Percentiles rank a stretch among this genome's conserved stretches.
Conservation (phyloP, 1,140 invertebrate genomes). For the Theocolax elegans region DNA sequence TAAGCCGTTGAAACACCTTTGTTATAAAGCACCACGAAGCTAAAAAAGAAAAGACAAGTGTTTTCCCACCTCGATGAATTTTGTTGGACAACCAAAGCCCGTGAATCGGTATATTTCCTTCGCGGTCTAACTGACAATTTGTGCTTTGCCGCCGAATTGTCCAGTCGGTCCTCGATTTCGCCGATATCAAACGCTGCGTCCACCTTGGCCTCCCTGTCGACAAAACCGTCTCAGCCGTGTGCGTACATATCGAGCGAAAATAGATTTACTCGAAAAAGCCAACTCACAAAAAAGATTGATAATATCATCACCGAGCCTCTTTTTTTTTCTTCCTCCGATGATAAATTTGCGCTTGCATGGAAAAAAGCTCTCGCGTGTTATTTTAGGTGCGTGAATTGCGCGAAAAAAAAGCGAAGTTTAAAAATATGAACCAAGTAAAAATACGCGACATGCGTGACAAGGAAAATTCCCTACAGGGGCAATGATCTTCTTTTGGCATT, state of each 20-base stretch:
- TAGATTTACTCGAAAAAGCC: constrained; percentile 52
- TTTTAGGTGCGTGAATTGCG: neutral
- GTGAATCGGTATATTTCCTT: too few relatives aligned
- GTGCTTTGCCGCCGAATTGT: constrained; percentile 79
- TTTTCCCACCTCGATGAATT: too few relatives aligned
- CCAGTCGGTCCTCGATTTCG: constrained; percentile 72
- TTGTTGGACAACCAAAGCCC: too few relatives aligned
- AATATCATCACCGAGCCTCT: neutral
- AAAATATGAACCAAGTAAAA: constrained; percentile 52
- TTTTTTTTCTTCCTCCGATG: neutral
- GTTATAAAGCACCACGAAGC: too few relatives aligned
- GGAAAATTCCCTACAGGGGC: constrained; percentile 21
- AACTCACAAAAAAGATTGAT: constrained; percentile 4
- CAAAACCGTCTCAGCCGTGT: neutral
- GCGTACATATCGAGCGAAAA: constrained; percentile 39
- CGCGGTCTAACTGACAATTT: too few relatives aligned
- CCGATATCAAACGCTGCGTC: constrained; percentile 74
- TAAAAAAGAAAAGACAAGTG: too few relatives aligned
- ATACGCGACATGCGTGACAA: constrained; percentile 42
- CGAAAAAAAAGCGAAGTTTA: constrained; percentile 38
- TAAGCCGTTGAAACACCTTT: too few relatives aligned
- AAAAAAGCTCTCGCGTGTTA: neutral
- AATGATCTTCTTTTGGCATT: constrained; percentile 48
- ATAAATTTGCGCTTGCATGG: neutral
- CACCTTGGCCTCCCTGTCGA: constrained; percentile 2